These are phyloP conservation scores for Callosobruchus maculatus DNA, from an alignment of 2,888 invertebrate species.

Conservation along the genomic window DNA sequence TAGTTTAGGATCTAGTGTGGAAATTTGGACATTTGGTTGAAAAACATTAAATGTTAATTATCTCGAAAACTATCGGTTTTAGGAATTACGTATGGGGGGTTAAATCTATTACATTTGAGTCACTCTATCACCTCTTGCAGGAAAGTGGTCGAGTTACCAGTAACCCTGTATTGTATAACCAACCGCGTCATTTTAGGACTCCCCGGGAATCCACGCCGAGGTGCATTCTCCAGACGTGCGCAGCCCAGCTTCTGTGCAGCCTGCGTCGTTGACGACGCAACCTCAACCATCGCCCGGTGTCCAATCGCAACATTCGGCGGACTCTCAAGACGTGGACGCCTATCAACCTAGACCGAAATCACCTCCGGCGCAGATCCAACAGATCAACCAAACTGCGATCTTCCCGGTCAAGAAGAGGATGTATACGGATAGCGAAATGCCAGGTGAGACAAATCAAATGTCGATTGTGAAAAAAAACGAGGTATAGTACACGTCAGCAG, in stretches of 20 bases:
- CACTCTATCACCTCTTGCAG: no score
- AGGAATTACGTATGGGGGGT: no score
- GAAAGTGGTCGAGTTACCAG: no score
- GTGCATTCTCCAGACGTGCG: neutral
- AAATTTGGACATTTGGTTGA: no score
- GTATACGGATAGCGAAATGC: slow-evolving; percentile 53
- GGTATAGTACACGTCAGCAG: no score
- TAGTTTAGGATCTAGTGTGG: no score
- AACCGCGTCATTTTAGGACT: slow-evolving; percentile 6
- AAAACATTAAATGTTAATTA: no score
- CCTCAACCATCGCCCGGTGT: slow-evolving; percentile 10
- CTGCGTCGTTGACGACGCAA: neutral
- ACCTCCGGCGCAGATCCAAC: slow-evolving; percentile 14
- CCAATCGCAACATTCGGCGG: slow-evolving; percentile 6
- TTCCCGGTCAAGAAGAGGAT: slow-evolving; percentile 65
- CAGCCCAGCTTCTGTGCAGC: neutral
- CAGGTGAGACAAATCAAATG: neutral
- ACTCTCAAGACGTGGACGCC: slow-evolving; percentile 13
- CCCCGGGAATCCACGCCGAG: slow-evolving; percentile 3
- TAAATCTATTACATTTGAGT: no score
- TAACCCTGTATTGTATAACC: no score
- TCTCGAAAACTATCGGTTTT: no score
- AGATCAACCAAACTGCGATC: slow-evolving; percentile 33
- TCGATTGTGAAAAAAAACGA: no score
- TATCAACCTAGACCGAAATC: slow-evolving; percentile 18